Evolutionary conservation across 2,113 vertebrate genomes (phyloP).

Genomic region (Cynopterus brachyotis): DNA sequence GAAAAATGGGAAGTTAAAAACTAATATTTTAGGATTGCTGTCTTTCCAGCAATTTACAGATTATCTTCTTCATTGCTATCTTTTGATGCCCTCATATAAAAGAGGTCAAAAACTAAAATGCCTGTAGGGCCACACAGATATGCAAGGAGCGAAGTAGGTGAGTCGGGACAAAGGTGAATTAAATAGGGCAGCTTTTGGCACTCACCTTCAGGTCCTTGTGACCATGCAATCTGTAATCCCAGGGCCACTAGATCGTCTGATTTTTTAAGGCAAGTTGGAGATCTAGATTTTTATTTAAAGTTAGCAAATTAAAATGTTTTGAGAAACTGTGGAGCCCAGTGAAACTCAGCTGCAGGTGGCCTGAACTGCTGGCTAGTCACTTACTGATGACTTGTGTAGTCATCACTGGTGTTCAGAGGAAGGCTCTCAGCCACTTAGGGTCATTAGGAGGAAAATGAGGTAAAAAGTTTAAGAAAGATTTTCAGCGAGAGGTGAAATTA

Average conservation of each 20-base stretch:
- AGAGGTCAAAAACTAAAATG: background rate
- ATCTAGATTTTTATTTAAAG: background rate
- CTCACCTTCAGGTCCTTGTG: background rate
- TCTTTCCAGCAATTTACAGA: background rate
- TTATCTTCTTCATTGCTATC: background rate
- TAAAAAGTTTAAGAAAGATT: background rate
- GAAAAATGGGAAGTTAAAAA: slow-evolving; percentile 5
- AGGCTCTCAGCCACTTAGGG: background rate
- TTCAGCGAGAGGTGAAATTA: slow-evolving; percentile 14
- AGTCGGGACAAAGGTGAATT: background rate
- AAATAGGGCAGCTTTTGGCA: background rate
- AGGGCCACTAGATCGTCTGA: background rate
- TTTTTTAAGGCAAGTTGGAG: background rate
- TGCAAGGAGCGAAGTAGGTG: background rate
- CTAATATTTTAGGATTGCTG: background rate
- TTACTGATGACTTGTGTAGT: background rate
- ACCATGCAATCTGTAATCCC: background rate
- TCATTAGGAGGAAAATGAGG: background rate
- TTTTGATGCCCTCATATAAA: background rate
- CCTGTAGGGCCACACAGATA: background rate
- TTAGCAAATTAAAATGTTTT: background rate
- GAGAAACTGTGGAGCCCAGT: background rate
- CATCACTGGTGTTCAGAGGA: background rate
- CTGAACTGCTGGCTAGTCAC: background rate
- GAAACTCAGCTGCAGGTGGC: background rate